phyloP scores from a whole-genome alignment of 1,140 invertebrate species.

The Spodoptera frugiperda region DNA sequence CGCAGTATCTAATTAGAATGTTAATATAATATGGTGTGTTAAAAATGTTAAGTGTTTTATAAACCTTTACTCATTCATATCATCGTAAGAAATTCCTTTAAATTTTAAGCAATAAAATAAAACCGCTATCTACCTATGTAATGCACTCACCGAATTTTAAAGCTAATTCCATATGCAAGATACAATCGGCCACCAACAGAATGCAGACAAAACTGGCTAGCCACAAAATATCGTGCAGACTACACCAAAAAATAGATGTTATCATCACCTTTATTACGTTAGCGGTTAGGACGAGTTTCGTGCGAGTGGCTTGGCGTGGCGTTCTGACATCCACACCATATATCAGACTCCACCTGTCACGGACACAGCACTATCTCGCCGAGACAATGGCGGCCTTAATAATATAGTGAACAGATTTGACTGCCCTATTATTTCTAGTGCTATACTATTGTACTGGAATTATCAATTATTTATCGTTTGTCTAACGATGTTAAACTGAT shows the following conservation, averaged over 20 bases:
- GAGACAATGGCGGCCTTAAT: conserved; percentile 32
- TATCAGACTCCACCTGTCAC: conserved; percentile 14
- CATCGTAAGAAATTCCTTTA: no score
- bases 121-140: neutral
- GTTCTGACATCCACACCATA: conserved; percentile 10
- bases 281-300: no score
- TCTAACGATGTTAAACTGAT: neutral
- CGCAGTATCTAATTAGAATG: no score
- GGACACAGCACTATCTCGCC: conserved; percentile 12
- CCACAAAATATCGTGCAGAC: conserved; percentile 2
- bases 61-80: no score
- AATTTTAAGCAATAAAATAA: no score
- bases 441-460: conserved; percentile 12
- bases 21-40: no score
- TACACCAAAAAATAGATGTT: no score
- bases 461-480: neutral
- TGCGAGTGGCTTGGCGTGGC: conserved; percentile 1
- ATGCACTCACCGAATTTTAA: conserved; percentile 5
- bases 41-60: no score
- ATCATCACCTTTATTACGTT: no score
- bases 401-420: conserved; percentile 26
- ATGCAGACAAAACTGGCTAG: conserved; percentile 18
- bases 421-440: neutral
- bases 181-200: conserved; percentile 19
- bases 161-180: conserved; percentile 30